Conservation (phyloP, 2,113 vertebrate genomes). For the Herpetotheres cachinnans region DNA sequence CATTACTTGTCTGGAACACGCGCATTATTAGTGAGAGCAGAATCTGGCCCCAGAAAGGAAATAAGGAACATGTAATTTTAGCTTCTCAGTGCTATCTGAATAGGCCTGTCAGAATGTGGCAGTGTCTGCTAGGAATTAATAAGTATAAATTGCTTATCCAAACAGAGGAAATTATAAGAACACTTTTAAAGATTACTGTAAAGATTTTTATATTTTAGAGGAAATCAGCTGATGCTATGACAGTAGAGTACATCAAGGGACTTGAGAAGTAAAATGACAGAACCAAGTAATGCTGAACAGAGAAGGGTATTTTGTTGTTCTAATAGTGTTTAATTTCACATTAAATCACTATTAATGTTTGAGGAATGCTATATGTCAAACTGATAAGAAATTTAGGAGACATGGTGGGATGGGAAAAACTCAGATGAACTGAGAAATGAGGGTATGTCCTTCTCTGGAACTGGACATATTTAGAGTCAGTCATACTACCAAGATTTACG, state of each 20-base stretch:
- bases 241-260: neutral
- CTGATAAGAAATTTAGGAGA: neutral
- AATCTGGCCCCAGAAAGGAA: neutral
- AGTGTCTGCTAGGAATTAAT: neutral
- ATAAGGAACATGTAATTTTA: neutral
- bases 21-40: neutral
- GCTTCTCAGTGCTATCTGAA: neutral
- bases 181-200: neutral
- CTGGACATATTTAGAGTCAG: neutral
- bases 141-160: slow-evolving; percentile 5
- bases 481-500: neutral
- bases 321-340: neutral
- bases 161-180: neutral
- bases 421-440: neutral
- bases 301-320: neutral
- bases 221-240: neutral
- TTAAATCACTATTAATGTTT: neutral
- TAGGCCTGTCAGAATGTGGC: neutral
- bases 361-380: neutral
- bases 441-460: neutral
- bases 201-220: neutral
- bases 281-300: neutral
- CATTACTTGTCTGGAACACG: neutral
- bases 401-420: neutral
- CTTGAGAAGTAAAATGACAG: neutral